Percentiles rank a stretch among this genome's conserved stretches.
Evolutionary conservation across 2,113 vertebrate genomes (phyloP).

Genomic region (Hippocampus abdominalis): DNA sequence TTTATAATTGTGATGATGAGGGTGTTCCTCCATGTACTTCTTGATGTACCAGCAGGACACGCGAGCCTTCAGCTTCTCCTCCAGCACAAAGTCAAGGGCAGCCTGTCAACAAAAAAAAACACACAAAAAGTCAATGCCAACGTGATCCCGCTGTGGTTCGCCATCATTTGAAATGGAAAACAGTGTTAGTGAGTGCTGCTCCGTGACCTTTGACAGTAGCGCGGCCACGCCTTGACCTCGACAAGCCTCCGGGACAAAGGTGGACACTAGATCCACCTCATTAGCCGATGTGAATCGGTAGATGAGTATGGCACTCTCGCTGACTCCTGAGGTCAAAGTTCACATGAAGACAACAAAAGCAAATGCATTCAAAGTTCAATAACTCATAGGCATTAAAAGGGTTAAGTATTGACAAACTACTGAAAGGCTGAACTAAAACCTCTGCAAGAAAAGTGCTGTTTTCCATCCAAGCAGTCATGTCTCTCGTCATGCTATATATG

Average conservation of each 20-base stretch:
- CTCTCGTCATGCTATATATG: too few relatives aligned
- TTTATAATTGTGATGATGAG: conserved; percentile 38
- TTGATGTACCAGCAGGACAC: conserved; percentile 72
- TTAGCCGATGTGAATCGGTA: conserved; percentile 54
- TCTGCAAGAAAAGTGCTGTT: not conserved
- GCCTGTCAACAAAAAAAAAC: conserved; percentile 38
- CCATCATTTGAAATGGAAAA: too few relatives aligned
- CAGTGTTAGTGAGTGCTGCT: not conserved
- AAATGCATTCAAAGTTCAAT: not conserved
- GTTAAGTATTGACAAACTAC: too few relatives aligned
- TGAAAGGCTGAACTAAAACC: too few relatives aligned
- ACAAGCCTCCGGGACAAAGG: conserved; percentile 58
- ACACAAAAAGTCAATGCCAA: not conserved
- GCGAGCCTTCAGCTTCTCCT: conserved; percentile 64
- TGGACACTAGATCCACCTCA: conserved; percentile 66
- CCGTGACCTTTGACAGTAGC: conserved; percentile 56
- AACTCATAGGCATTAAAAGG: not conserved
- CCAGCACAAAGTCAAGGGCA: conserved; percentile 68
- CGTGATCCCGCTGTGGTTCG: not conserved
- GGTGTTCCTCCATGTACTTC: conserved; percentile 61
- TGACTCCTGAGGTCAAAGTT: conserved; percentile 19
- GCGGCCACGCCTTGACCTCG: conserved; percentile 68
- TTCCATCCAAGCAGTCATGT: not conserved
- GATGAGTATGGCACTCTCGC: conserved; percentile 43
- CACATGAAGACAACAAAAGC: not conserved